Conservation (phyloP, 30 jellyfish, hydroid and myxozoan species). For the Sanderia malayensis region DNA sequence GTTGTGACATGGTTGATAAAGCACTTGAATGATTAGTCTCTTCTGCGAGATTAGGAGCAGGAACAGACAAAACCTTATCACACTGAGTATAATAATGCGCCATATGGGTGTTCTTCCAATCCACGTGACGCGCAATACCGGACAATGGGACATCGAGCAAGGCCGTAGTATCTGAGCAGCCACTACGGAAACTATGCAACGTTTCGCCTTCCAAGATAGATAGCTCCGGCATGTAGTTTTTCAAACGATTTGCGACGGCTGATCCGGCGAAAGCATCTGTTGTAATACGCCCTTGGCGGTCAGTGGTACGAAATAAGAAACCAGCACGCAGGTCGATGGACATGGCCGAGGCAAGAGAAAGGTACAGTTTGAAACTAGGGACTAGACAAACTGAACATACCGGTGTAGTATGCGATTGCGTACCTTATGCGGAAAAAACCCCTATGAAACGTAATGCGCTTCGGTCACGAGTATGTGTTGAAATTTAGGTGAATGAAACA, state of each 20-base stretch:
- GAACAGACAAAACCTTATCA: background rate
- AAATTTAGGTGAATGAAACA: no score
- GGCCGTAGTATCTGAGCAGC: background rate
- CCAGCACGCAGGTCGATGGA: conserved; percentile 22
- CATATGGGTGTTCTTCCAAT: background rate
- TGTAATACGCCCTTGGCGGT: background rate
- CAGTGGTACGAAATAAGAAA: conserved; percentile 11
- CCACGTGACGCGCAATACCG: background rate
- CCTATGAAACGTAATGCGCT: no score
- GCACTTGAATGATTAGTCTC: background rate
- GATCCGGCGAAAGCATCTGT: conserved; percentile 7
- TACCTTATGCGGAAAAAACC: no score
- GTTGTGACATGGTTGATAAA: background rate
- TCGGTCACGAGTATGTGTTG: no score
- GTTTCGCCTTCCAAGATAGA: conserved; percentile 3
- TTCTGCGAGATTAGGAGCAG: background rate
- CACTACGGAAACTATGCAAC: conserved; percentile 5
- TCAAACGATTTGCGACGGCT: background rate
- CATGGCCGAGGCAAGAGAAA: conserved; percentile 7
- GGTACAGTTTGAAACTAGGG: background rate
- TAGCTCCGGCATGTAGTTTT: background rate
- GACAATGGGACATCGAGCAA: background rate
- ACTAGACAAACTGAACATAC: background rate
- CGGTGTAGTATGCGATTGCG: no score
- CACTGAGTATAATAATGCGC: background rate